Base-by-base conservation (phyloP, 2,888 invertebrate species). In the Polydrusus tereticollis region DNA sequence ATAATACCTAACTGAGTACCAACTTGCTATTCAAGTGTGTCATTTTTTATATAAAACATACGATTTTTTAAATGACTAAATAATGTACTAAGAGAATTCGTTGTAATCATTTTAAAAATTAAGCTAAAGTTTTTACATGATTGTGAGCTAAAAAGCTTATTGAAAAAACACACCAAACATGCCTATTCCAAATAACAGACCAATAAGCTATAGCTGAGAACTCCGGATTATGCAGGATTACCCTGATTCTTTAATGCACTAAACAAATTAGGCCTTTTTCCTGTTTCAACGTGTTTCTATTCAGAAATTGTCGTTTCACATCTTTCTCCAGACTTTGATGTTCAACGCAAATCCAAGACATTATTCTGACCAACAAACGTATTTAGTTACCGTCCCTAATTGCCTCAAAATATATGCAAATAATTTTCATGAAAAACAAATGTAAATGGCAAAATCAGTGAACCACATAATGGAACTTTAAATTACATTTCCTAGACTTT, bases 371-470 rank as follows among this genome's bases (percentile, higher is more conserved):
- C 41, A 14, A 16, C 16, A 7, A 41, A 14, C n/a, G 7, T 6
- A 45, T 45, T 16, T 7, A 14, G 14, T 50, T 50, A 50, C 23
- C 10, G 3, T 14, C 5, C 78, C 80, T 81, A 82, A 83, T 83
- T 83, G 81, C 79, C 79, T 82, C 81, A 82, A 62, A 62, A 82
- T 82, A 78, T 81, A 83, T 83, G 83, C 82, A 82, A 83, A 83
- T 82, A 79, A 81, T 82, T 82, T 82, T 81, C 81, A 81, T 82
- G 81, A 79, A 79, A 79, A 82, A 81, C 81, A 80, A 80, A 82
- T 82, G 82, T 82, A 83, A 82, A 82, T 82, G 82, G 79, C 77
- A 75, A 77, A 79, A 82, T 82, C 82, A 82, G 82, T 82, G 82
- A 82, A 82, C 82, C 83, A 81, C 81, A 82, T 82, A 83, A 82